phyloP scores from a whole-genome alignment of 2,797 vertebrate species.

The Hoplostethus mediterraneus region DNA sequence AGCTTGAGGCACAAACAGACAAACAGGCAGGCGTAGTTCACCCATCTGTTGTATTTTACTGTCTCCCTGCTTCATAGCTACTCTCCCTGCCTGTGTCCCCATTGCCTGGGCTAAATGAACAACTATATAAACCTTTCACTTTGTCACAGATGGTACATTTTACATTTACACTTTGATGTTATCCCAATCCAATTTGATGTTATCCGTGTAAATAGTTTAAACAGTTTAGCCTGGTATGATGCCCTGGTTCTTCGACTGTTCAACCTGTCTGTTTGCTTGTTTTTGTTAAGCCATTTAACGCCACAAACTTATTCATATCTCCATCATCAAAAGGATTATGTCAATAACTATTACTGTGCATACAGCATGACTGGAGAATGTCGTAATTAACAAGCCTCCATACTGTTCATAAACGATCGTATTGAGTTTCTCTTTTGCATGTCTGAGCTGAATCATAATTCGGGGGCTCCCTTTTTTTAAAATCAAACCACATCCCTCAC shows the following conservation, averaged over 20 bases:
- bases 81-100: neutral
- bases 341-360: slow-evolving; percentile 51
- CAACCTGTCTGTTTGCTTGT: neutral
- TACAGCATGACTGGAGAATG: slow-evolving; percentile 42
- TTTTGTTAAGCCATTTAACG: slow-evolving; percentile 10
- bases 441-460: slow-evolving; percentile 72
- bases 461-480: slow-evolving; percentile 67
- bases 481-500: slow-evolving; percentile 2
- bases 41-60: slow-evolving; percentile 56
- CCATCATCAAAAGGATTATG: slow-evolving; percentile 53
- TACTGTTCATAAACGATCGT: slow-evolving; percentile 41
- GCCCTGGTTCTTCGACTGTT: too few species aligned
- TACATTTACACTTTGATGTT: neutral
- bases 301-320: slow-evolving; percentile 6
- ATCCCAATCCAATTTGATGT: neutral
- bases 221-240: too few species aligned
- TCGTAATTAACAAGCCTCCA: slow-evolving; percentile 46
- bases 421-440: slow-evolving; percentile 54
- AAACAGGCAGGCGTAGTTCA: slow-evolving; percentile 30
- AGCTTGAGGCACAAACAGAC: slow-evolving; percentile 62
- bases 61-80: slow-evolving; percentile 20
- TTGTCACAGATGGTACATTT: too few species aligned
- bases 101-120: slow-evolving; percentile 14
- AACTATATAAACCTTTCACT: neutral
- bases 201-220: too few species aligned